Evolutionary conservation across 1,140 invertebrate genomes (phyloP), one percentile per base, ranked within the genome.

Genomic region (Pygmarrhopalites habei): DNA sequence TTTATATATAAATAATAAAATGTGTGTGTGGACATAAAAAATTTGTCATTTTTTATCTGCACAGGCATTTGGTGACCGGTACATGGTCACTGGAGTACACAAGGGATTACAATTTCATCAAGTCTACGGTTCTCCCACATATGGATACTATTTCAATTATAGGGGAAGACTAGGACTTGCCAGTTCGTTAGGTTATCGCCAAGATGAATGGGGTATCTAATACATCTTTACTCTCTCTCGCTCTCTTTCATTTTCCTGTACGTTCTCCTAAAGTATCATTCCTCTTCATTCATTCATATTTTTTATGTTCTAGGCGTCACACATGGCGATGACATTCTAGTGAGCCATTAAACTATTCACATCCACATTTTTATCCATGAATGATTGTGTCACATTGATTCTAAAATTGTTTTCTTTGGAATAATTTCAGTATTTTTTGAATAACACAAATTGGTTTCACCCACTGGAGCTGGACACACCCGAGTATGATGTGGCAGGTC

Each of bases 301-400:
- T n/a, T n/a, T n/a, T n/a, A n/a, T n/a, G n/a, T n/a, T n/a, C n/a
- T n/a, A 60, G 58, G 64, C 10, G 64, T 61, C 3, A n/a, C 64
- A 5, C 64, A 66, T 25, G 60, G 60, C 14, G 65, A 62, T 52
- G 64, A 65, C 41, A 12, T 60, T 12, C 26, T 60, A 32, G 53
- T 55, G 19, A 43, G 62, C 26, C 2, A 25, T 52, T 58, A 19
- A 51, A 26, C 28, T n/a, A 2, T 21, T 46, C 12, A 7, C 46
- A 17, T 32, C n/a, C 49, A 55, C 7, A 14, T 28, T 2, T 26
- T 17, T 43, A 17, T 3, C 26, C 30, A 53, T 39, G 5, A 10
- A 47, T 47, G n/a, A 47, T 10, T 47, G n/a, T 47, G 17, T n/a
- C 23, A 47, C 5, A 25, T n/a, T 19, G 19, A 47, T 10, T n/a